Conservation (phyloP, 2,797 vertebrate genomes). For the Phataginus tricuspis region DNA sequence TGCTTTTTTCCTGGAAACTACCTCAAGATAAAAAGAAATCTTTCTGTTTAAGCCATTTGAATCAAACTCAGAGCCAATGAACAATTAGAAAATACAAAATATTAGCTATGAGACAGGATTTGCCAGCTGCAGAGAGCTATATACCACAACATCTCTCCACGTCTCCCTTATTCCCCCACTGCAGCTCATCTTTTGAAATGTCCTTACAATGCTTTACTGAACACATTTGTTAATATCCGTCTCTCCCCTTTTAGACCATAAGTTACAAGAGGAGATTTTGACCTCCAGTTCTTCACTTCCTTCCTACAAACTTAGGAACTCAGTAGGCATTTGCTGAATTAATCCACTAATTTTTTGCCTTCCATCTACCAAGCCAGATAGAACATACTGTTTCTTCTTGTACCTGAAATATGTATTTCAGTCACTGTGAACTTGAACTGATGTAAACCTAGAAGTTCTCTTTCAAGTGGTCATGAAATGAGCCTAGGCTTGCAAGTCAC, state of each 20-base stretch:
- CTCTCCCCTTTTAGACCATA: not conserved
- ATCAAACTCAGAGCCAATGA: not conserved
- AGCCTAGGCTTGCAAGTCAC: not conserved
- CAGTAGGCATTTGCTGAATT: not conserved
- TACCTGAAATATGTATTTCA: not conserved
- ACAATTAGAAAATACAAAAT: not conserved
- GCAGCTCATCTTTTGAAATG: not conserved
- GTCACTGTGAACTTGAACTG: not conserved
- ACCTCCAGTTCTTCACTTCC: not conserved
- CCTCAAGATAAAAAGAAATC: not conserved
- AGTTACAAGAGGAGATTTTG: not conserved
- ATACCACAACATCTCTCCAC: rapidly evolving
- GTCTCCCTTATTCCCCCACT: not conserved
- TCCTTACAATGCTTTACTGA: not conserved
- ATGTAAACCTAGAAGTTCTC: not conserved
- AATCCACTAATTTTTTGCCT: not conserved
- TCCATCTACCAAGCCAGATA: not conserved
- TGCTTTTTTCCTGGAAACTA: constrained; percentile 37
- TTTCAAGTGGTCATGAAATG: not conserved
- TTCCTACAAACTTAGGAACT: not conserved
- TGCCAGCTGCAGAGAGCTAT: not conserved
- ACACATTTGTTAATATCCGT: not conserved
- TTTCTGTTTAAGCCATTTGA: not conserved
- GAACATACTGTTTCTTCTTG: not conserved
- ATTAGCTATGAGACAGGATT: not conserved